Evolutionary conservation across 2,888 invertebrate genomes (phyloP), one percentile per base, ranked within the genome.

Genomic region (Tortrix viridana): DNA sequence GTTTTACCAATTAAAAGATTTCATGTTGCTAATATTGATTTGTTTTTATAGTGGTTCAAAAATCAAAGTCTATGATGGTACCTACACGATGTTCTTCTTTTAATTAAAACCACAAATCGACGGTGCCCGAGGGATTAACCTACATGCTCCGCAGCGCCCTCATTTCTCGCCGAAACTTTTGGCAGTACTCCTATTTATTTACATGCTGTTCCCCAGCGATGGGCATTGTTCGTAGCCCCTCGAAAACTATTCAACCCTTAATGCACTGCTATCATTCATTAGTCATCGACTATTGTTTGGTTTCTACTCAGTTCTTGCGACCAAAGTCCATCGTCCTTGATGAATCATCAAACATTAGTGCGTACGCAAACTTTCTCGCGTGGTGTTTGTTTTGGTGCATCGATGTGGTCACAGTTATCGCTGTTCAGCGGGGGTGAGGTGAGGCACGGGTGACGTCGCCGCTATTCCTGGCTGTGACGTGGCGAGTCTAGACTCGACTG

Each of bases 361-460:
- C 18, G 47, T 54, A 37, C 53, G 47, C 20, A 50, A 50, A 50
- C 54, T 48, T 54, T 60, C 48, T 19, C 16, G 46, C 19, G 14
- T 20, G 32, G 37, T 52, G 56, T 49, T 49, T 50, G 19, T 48
- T 43, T 60, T 60, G 22, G 38, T 41, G 50, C 20, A 48, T 48
- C 41, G 19, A 50, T 37, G 6, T 19, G 6, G 50, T 50, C 50
- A 22, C 37, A 37, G 7, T 50, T 37, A 37, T 50, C 50, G 19
- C 12, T 50, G 50, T 50, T 50, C 5, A 16, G 50, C 37, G 37
- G 23, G 19, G 48, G 50, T 19, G 37, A 18, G 19, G 48, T 18
- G 60, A 49, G 49, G 48, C 55, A 49, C 43, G 43, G 43, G 55
- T 61, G 60, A 55, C 60, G 54, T 12, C 23, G 3, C 43, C 49